Conservation (phyloP, 2,888 invertebrate genomes). For the Chrysomela aeneicollis region DNA sequence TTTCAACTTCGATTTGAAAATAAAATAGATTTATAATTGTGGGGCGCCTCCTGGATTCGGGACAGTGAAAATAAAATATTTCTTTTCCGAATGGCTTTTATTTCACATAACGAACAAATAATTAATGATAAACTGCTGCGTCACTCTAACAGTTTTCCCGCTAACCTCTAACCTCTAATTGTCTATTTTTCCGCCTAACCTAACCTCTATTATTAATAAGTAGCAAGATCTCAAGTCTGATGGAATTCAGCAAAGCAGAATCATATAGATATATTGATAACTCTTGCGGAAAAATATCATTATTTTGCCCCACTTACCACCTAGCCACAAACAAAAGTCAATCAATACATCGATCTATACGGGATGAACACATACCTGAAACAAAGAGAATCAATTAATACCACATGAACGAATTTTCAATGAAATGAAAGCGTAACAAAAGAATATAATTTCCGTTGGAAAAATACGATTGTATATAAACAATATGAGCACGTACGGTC, state of each 20-base stretch:
- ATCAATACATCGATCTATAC: neutral
- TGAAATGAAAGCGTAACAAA: neutral
- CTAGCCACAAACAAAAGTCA: neutral
- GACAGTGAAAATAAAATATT: too few species aligned
- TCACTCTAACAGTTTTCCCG: too few species aligned
- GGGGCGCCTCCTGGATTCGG: too few species aligned
- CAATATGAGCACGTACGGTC: neutral
- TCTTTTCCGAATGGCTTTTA: too few species aligned
- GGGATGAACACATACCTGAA: neutral
- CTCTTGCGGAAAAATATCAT: neutral
- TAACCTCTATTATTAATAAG: neutral
- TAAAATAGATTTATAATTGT: too few species aligned
- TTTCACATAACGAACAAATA: too few species aligned
- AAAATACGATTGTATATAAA: neutral
- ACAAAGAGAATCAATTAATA: neutral
- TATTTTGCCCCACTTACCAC: neutral
- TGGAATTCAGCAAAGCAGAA: too few species aligned
- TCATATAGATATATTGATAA: neutral
- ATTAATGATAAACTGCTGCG: too few species aligned
- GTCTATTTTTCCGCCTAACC: too few species aligned
- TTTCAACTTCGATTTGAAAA: too few species aligned
- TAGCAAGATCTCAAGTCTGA: too few species aligned
- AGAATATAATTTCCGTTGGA: neutral
- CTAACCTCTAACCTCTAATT: too few species aligned
- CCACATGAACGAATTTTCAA: neutral